A percentile compares a stretch with the other conserved stretches of the same genome.
Evolutionary conservation across 2,888 invertebrate species (phyloP).

Genomic region (Fragum fragum): DNA sequence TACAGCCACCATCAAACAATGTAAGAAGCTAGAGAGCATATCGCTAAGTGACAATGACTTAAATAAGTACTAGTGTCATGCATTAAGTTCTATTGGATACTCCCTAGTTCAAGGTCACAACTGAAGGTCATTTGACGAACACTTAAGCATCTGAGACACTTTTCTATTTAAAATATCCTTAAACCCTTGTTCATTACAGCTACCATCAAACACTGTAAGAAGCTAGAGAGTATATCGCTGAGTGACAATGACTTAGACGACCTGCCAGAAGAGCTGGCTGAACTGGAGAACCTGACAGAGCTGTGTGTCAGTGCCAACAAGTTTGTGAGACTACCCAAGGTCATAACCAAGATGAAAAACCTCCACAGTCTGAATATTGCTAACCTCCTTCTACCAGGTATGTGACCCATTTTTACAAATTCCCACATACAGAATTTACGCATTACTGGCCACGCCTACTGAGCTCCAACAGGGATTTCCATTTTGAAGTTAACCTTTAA

Average conservation of each 20-base stretch:
- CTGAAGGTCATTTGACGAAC: too few relatives aligned
- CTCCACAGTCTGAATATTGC: conserved; percentile 71
- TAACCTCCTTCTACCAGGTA: conserved; percentile 67
- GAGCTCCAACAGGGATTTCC: too few relatives aligned
- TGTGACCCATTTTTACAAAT: too few relatives aligned
- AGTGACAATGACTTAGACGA: conserved; percentile 69
- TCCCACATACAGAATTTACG: too few relatives aligned
- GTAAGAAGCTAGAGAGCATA: conserved; percentile 58
- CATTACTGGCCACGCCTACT: too few relatives aligned
- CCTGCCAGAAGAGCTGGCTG: conserved; percentile 71
- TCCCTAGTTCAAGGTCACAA: too few relatives aligned
- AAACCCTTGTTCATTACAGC: not conserved
- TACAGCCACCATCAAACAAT: conserved; percentile 59
- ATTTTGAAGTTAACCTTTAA: too few relatives aligned
- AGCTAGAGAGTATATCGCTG: conserved; percentile 61
- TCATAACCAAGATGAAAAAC: conserved; percentile 68
- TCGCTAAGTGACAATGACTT: not conserved
- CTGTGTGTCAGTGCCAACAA: conserved; percentile 76
- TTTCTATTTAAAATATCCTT: too few relatives aligned
- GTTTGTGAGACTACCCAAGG: conserved; percentile 72
- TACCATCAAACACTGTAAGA: conserved; percentile 39
- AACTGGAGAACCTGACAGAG: conserved; percentile 63
- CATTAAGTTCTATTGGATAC: too few relatives aligned
- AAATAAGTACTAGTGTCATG: too few relatives aligned
- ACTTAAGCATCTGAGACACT: too few relatives aligned